These are phyloP conservation scores for Erannis defoliaria DNA, from an alignment of 2,888 invertebrate genomes.

Conservation along the genomic window DNA sequence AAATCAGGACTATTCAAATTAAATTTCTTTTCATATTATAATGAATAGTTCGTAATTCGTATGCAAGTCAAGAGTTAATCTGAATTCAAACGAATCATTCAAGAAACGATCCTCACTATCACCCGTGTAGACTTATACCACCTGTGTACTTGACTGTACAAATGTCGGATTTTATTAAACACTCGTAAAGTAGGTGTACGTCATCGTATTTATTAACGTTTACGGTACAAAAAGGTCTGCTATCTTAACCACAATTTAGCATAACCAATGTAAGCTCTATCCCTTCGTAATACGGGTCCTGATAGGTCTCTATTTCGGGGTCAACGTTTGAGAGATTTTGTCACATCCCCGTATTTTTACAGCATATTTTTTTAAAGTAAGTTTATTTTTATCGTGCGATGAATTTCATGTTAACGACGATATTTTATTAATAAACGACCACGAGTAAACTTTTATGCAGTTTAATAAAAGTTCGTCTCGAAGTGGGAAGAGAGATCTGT, in stretches of 20 bases:
- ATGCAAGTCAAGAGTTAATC: no score
- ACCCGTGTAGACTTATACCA: no score
- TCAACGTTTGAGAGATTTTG: slow-evolving; percentile 21
- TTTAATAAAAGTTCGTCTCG: background rate
- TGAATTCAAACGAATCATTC: no score
- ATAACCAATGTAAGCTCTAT: slow-evolving; percentile 23
- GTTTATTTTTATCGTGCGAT: slow-evolving; percentile 22
- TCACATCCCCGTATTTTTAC: slow-evolving; percentile 19
- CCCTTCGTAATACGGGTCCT: slow-evolving; percentile 16
- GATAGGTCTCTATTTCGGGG: background rate
- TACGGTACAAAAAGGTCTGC: slow-evolving; percentile 36
- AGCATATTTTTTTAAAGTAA: slow-evolving; percentile 15
- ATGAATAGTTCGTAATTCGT: no score
- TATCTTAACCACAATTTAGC: slow-evolving; percentile 14
- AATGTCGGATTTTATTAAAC: slow-evolving; percentile 48
- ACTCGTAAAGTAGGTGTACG: slow-evolving; percentile 48
- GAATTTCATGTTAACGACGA: slow-evolving; percentile 13
- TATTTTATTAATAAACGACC: background rate
- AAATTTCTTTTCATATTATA: no score
- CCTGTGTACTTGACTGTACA: slow-evolving; percentile 13
- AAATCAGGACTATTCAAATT: no score
- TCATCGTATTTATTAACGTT: slow-evolving; percentile 43
- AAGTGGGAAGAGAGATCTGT: background rate
- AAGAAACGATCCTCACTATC: no score
- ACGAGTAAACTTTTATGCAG: background rate